Base-by-base conservation (phyloP, 2,888 invertebrate species). In the Drosophila neutralis region DNA sequence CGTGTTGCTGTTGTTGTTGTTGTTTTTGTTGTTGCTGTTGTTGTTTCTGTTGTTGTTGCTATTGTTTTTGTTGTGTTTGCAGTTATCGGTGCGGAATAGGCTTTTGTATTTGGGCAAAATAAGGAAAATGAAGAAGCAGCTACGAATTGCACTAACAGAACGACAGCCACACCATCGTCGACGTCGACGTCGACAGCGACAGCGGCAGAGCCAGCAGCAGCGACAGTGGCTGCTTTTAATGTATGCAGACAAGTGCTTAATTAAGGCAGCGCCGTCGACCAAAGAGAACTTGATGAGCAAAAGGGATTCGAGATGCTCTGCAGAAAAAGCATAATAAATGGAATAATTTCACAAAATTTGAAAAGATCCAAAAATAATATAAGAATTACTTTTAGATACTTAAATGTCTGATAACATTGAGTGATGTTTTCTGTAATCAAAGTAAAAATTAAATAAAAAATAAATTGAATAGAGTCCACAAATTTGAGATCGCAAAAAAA, bases 11-110 rank as follows among this genome's bases (percentile, higher is more conserved):
- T 35, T 40, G 29, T 15, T 40, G 57, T 21, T 57, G n/a, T 29
- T 27, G 27, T n/a, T 57, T n/a, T 5, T 63, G 11, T 21, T 42
- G 21, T 21, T 42, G 1, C 0, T 42, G n/a, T 18, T 63, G 69
- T 38, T 61, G 15, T 53, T 65, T 36, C 24, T 69, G 45, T 24
- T 52, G 42, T 35, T 70, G 29, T n/a, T 73, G 68, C 40, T 64
- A 49, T 52, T 78, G 83, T 77, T 80, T 67, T 75, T 86, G 86
- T 73, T 84, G 82, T 84, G 83, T 85, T 87, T 89, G 88, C 83
- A 89, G 90, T 83, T 89, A 87, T 87, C 90, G 90, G 89, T 90
- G 90, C 87, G 89, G 89, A 89, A 89, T 88, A 90, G 88, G 88
- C 90, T 88, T 87, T 88, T 90, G 89, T 85, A 85, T 87, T 90